phyloP scores from a whole-genome alignment of 1,140 invertebrate species.

The Phymorhynchus buccinoides region DNA sequence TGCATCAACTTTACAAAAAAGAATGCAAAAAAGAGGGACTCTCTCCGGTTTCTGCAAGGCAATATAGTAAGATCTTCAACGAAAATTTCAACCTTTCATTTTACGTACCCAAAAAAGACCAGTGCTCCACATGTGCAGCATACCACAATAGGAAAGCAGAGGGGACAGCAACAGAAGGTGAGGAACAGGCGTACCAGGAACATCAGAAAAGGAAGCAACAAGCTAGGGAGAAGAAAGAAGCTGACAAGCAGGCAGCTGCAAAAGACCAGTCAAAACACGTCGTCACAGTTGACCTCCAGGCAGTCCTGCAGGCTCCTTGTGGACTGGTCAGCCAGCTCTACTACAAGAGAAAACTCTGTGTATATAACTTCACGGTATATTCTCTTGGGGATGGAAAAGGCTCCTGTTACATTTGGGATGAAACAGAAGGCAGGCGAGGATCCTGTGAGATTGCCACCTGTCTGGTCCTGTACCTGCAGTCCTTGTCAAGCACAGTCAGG shows the following conservation, averaged over 20 bases:
- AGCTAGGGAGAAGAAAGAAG: conserved; percentile 38
- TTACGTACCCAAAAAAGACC: conserved; percentile 40
- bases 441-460: conserved; percentile 45
- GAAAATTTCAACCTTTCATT: conserved; percentile 46
- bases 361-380: conserved; percentile 56
- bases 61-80: conserved; percentile 43
- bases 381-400: conserved; percentile 44
- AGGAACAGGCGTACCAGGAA: conserved; percentile 12
- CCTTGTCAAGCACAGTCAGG: not conserved
- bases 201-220: conserved; percentile 39
- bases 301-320: conserved; percentile 46
- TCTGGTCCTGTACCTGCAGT: conserved; percentile 10
- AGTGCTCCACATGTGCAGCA: not conserved
- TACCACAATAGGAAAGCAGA: not conserved
- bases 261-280: not conserved
- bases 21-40: conserved; percentile 26
- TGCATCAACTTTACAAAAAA: conserved; percentile 38
- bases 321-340: conserved; percentile 54
- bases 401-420: conserved; percentile 58
- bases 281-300: conserved; percentile 51
- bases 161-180: not conserved
- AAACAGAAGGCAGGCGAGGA: conserved; percentile 52
- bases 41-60: not conserved
- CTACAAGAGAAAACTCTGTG: conserved; percentile 57
- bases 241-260: conserved; percentile 28